Base-by-base conservation (phyloP, 2,888 invertebrate genomes). In the Drosophila paranaensis region DNA sequence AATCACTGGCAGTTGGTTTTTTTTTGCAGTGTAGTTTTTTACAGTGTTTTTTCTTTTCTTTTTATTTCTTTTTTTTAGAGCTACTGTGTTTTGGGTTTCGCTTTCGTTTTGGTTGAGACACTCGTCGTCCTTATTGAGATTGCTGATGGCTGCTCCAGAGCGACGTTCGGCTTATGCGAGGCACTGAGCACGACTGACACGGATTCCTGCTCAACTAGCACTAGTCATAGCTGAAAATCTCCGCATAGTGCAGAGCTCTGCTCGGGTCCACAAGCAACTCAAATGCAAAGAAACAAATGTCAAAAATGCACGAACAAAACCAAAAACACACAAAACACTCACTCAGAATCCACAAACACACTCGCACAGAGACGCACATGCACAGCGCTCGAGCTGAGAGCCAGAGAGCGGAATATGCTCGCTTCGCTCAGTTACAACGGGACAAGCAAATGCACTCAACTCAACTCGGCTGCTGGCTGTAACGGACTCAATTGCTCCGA, bases 161-260 rank as follows among this genome's bases (percentile, higher is more conserved):
- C 69, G 69, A 87, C 89, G 72, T 89, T 76, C 77, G 81, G 67
- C 88, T 78, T 87, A 84, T 88, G 69, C 79, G 89, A 89, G 83
- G 79, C 81, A 85, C 88, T 83, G 90, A 91, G 90, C 87, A 90
- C 91, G 88, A 91, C 90, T 91, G 87, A 86, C 77, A 79, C 67
- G 78, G 77, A 81, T 77, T 77, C 75, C 53, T 79, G 69, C 91
- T 89, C 85, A 87, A 68, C 88, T 66, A 73, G 70, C 75, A 76
- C 60, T 88, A 87, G 88, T 88, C 85, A 88, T 88, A 87, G 84
- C 80, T 81, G 70, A 76, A 82, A 84, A 83, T 81, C 85, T 82
- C 79, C 62, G 54, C 70, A 70, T 63, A 71, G 63, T 79, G 80
- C 79, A 74, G 69, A 77, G 65, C 67, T 71, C 58, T 57, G 65